Base-by-base conservation (phyloP, 2,797 vertebrate genomes). In the Vespertilio murinus region DNA sequence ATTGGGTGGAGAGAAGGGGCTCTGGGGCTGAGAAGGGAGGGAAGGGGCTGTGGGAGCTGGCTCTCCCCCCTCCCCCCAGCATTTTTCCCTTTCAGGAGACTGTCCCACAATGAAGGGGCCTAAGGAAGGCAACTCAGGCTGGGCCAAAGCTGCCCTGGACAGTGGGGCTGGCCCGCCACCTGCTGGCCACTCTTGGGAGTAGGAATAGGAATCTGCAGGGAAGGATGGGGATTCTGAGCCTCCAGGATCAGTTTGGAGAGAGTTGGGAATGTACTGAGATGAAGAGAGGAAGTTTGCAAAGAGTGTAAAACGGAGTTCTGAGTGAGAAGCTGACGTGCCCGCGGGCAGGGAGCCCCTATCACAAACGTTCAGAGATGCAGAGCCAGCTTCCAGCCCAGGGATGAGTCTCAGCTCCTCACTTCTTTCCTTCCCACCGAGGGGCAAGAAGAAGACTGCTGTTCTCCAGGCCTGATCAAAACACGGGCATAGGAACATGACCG, bases 161-260 rank as follows among this genome's bases (percentile, higher is more conserved):
- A 18, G 0, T 47, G 91, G 96, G 96, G 90, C 95, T 95, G 95
- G 97, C 92, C 94, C 80, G 98, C 97, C 98, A 98, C 95, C 98
- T 98, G 97, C 96, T 97, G 98, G 96, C 61, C 35, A 25, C 52
- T 90, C 11, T 25, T 40, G 59, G 79, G 61, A 49, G 28, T 0
- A 0, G 3, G 6, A 14, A 40, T 3, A 30, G 22, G 49, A 56
- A 54, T 2, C 22, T 33, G 8, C 81, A 47, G 17, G 38, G 61
- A 11, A 49, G 56, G 35, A 65, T 2, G 2, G 6, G 10, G 33
- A 70, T 40, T 70, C 35, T 18, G 69, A 52, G n/a, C 56, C 54
- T 35, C 25, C 14, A 23, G n/a, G 71, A 23, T 73, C 8, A 8
- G 3, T 54, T 33, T 38, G 22, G 47, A 74, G 38, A 61, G 38